Evolutionary conservation across 2,888 invertebrate species (phyloP), one percentile per base, ranked within the genome.

Genomic region (Leucophenga maculata): DNA sequence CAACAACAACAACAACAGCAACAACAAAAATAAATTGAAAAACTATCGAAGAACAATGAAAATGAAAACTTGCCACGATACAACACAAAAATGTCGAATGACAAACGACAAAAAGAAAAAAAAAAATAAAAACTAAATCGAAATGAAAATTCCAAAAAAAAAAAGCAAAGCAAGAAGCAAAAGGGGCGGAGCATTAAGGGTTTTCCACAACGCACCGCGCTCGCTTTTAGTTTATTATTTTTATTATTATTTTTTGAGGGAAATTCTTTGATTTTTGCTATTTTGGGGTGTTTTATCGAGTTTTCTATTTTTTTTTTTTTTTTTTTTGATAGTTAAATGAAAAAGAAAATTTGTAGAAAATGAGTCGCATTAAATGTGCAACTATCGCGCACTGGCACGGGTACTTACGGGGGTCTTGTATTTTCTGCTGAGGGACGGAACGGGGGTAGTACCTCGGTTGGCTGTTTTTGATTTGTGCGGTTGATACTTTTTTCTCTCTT

Each of bases 211-310:
- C 70, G 70, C 72, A 75, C 74, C 73, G 70, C 65, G 59, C 67
- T 55, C 68, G 54, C 72, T 73, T 68, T 70, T 69, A 57, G 50
- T 65, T 54, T 68, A 16, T 67, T 74, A 57, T 70, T 71, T 69
- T 52, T 72, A 16, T 69, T 26, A 70, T 57, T 67, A 73, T 78
- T 78, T 82, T 87, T 87, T 85, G 84, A 85, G 87, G 87, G 84
- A 86, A 87, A 86, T 85, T 84, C 78, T 85, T 80, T 83, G 85
- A 87, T 86, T 87, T 87, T 85, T 86, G 84, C 84, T 87, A 84
- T 86, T 87, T 86, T 87, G 86, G 87, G 87, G 88, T 87, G 87
- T 87, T 87, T 87, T 85, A 85, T 83, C 80, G 85, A 82, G 83
- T 83, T 86, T 87, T 87, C 83, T 77, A 52, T 73, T 78, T 80